These are phyloP conservation scores for Zygogramma bicolorata DNA, from an alignment of 2,888 invertebrate species.

Conservation along the genomic window DNA sequence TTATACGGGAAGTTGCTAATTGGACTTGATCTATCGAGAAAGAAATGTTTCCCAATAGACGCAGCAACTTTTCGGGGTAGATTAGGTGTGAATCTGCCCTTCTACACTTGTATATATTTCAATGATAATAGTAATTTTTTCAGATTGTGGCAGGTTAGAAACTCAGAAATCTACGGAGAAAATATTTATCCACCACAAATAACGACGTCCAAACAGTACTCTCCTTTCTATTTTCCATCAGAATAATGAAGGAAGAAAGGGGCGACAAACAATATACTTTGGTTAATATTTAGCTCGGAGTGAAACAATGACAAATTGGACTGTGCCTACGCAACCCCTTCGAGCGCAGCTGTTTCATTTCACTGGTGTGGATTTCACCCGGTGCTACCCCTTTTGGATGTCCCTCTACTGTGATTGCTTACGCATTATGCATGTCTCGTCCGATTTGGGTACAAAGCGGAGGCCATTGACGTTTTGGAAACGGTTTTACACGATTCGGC, in stretches of 20 bases:
- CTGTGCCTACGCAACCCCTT: slow-evolving; percentile 56
- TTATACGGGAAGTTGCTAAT: no score
- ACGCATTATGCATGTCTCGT: slow-evolving; percentile 68
- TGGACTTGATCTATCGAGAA: no score
- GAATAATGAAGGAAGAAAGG: neutral
- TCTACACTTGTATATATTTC: no score
- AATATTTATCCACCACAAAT: no score
- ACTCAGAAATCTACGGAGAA: no score
- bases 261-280: slow-evolving; percentile 47
- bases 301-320: slow-evolving; percentile 61
- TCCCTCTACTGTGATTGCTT: slow-evolving; percentile 63
- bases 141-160: no score
- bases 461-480: slow-evolving; percentile 15
- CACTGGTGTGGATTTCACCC: slow-evolving; percentile 56
- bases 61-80: no score
- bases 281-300: slow-evolving; percentile 54
- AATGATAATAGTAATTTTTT: no score
- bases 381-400: slow-evolving; percentile 52
- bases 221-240: neutral
- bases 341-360: slow-evolving; percentile 63
- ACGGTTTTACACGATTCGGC: neutral
- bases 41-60: no score
- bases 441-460: slow-evolving; percentile 36
- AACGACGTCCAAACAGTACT: no score
- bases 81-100: no score